Conservation (phyloP, 2,888 invertebrate species). For the Philaethria dido region DNA sequence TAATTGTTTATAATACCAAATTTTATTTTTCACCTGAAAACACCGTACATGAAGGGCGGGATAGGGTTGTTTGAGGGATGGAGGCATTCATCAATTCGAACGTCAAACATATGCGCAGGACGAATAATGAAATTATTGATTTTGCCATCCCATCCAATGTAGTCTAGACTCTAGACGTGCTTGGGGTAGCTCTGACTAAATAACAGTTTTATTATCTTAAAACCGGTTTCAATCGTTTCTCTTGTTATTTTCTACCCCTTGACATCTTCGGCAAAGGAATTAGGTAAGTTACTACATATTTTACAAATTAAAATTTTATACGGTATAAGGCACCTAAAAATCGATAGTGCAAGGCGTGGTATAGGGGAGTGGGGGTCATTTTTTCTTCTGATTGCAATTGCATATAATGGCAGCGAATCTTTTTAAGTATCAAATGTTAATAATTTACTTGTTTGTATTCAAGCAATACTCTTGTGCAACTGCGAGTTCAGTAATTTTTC, state of each 20-base stretch:
- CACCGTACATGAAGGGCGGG: neutral
- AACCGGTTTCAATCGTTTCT: neutral
- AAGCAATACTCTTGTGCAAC: no score
- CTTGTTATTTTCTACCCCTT: neutral
- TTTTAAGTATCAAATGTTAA: no score
- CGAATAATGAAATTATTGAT: neutral
- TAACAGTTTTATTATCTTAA: neutral
- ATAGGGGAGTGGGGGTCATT: no score
- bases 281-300: neutral
- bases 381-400: neutral
- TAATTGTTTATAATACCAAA: neutral
- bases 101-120: conserved; percentile 1
- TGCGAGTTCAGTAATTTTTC: no score
- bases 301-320: neutral
- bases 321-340: neutral
- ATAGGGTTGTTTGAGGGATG: neutral
- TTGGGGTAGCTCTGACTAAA: neutral
- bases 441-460: no score
- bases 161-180: neutral
- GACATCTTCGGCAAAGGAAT: neutral
- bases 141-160: neutral
- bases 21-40: conserved; percentile 6
- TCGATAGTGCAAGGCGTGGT: neutral
- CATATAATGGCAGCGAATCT: neutral
- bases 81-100: neutral